Evolutionary conservation across 2,797 vertebrate genomes (phyloP), one percentile per base, ranked within the genome.

Genomic region (Danio kyathit): DNA sequence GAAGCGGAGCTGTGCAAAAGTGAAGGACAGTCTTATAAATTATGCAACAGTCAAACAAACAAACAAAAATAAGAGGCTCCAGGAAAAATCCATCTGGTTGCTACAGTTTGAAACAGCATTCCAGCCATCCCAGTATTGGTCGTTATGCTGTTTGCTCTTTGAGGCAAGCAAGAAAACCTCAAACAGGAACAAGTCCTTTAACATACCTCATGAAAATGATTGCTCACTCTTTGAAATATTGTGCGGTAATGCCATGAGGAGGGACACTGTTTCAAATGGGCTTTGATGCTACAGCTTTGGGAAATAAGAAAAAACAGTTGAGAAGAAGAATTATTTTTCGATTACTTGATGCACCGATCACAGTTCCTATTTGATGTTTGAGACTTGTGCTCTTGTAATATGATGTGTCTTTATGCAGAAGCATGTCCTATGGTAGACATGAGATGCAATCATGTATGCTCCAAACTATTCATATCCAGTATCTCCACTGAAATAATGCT

Each of bases 11-110:
- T 88, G 88, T 90, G 91, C 90, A 87, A 92, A 92, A 93, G 90
- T 92, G 87, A 93, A 91, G 89, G 90, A 92, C 90, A 90, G 86
- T 88, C 88, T 89, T 89, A 91, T 93, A 87, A 91, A 94, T 93
- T 91, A 93, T 92, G 90, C 87, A 93, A 87, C 80, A 90, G 87
- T 73, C 29, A 84, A 76, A 81, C 76, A 79, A 81, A 82, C 61
- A 78, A 64, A 81, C 44, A 78, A 79, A 84, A 88, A 88, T 65
- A 87, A 89, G 87, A 89, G 83, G 80, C 86, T 87, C 86, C 85
- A 90, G 88, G 1, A 91, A 89, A 72, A 76, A 89, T 88, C 51
- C 75, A 74, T 76, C 84, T 89, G 87, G 84, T 86, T 90, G 85
- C 84, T 90, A 85, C 84, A 90, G 89, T 88, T 87, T 65, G 48